Evolutionary conservation across 2,797 vertebrate genomes (phyloP).

Genomic region (Squalus acanthias): DNA sequence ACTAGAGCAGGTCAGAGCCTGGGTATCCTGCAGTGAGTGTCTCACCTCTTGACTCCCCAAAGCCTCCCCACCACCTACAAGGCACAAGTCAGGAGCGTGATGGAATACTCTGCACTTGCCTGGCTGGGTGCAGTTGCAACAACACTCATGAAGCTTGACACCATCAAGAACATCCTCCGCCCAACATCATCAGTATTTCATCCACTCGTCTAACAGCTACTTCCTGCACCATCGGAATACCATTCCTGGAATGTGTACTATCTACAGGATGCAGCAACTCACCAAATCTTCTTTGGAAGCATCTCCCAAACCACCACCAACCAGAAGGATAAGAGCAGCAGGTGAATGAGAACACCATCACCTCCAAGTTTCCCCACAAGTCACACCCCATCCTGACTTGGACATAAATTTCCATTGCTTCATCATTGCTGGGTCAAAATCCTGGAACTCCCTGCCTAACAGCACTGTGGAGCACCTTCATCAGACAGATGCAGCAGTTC

Average conservation of each 20-base stretch:
- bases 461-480: no score
- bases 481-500: no score
- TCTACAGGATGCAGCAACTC: not conserved
- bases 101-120: not conserved
- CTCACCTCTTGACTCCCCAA: not conserved
- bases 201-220: not conserved
- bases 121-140: not conserved
- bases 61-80: not conserved
- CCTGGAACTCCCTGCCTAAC: no score
- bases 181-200: not conserved
- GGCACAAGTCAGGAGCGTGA: not conserved
- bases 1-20: not conserved
- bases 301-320: no score
- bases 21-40: not conserved
- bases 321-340: no score
- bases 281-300: no score
- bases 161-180: not conserved
- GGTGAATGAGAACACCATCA: no score
- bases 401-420: no score
- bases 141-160: not conserved
- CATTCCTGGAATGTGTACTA: not conserved
- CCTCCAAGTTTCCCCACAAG: no score
- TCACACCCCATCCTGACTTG: no score
- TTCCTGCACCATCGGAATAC: not conserved
- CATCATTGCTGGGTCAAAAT: no score